Evolutionary conservation across 2,113 vertebrate genomes (phyloP).

Genomic region (Melanerpes formicivorus): DNA sequence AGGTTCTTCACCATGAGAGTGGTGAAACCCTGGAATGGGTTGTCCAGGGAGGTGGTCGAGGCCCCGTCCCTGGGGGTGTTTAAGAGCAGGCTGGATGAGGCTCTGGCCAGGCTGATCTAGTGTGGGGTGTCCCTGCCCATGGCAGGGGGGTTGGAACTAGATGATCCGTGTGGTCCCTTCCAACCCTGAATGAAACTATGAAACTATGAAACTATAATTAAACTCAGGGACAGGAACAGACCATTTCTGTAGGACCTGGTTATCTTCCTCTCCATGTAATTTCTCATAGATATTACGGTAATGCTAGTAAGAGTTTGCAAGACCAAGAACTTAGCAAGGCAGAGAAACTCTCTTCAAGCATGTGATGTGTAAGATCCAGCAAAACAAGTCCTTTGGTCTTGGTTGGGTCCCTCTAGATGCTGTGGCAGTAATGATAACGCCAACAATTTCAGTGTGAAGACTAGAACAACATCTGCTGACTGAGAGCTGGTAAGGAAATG

Average conservation of each 20-base stretch:
- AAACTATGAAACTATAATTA: no score
- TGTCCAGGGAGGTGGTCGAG: no score
- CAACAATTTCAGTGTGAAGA: background rate
- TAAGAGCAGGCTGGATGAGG: no score
- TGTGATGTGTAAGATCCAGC: background rate
- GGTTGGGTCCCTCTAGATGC: background rate
- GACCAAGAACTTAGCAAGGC: background rate
- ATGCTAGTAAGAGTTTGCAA: background rate
- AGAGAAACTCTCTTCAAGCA: slow-evolving; percentile 6
- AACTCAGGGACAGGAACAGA: background rate
- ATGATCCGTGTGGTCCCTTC: no score
- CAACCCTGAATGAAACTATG: no score
- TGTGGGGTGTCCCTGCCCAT: no score
- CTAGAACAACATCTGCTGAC: background rate
- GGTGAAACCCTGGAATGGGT: no score
- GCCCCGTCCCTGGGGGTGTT: no score
- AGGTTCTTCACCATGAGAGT: no score
- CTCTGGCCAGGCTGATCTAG: no score
- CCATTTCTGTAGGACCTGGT: background rate
- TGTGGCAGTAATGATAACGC: background rate
- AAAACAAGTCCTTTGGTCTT: slow-evolving; percentile 31
- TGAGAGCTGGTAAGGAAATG: background rate
- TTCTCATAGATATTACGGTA: slow-evolving; percentile 44
- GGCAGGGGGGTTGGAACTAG: no score
- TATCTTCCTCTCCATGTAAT: slow-evolving; percentile 4